A percentile compares a stretch with the other conserved stretches of the same genome.
Conservation (phyloP, 2,797 vertebrate genomes). For the Tokudaia muenninki region DNA sequence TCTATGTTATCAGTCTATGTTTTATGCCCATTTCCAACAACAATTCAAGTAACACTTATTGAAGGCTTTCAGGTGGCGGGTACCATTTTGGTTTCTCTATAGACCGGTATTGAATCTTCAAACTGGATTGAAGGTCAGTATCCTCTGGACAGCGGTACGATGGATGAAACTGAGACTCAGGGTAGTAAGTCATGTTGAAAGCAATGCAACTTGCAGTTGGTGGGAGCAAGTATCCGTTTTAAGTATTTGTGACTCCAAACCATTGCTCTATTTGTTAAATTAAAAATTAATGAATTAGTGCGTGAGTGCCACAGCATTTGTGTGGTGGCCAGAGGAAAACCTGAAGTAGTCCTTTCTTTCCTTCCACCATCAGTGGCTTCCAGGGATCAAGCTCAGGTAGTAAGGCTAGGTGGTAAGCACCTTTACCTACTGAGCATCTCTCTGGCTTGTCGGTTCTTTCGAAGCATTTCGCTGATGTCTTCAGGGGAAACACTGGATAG, state of each 20-base stretch:
- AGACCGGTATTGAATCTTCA: conserved; percentile 12
- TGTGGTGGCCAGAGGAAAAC: not conserved
- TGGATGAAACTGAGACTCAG: not conserved
- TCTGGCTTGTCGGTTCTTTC: not conserved
- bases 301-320: not conserved
- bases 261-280: not conserved
- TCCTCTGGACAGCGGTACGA: not conserved
- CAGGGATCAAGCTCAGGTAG: not conserved
- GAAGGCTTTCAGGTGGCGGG: not conserved
- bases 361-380: not conserved
- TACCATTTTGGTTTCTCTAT: not conserved
- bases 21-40: not conserved
- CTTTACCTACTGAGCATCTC: not conserved
- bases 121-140: not conserved
- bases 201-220: not conserved
- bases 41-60: not conserved
- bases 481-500: not conserved
- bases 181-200: not conserved
- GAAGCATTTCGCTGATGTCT: not conserved
- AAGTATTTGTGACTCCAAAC: not conserved
- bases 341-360: not conserved
- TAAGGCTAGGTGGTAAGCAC: not conserved
- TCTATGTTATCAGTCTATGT: conserved; percentile 8
- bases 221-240: not conserved
- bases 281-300: not conserved